Percentiles rank a stretch among this genome's conserved stretches.
These are phyloP conservation scores for Scomber colias DNA, from an alignment of 2,113 vertebrate genomes.

Conservation along the genomic window DNA sequence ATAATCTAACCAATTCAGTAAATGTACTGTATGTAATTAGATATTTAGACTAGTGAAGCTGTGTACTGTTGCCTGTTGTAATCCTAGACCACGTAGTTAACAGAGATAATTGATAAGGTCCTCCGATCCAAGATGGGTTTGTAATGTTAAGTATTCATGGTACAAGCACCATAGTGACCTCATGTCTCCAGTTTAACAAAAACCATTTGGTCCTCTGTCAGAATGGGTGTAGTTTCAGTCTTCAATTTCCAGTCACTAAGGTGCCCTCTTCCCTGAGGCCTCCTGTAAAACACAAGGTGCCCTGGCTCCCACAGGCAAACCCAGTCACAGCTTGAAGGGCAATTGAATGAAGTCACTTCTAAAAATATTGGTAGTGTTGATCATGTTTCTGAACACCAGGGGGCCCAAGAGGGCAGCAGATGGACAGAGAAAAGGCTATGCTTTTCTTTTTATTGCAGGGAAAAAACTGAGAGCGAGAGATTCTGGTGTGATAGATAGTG, in stretches of 20 bases:
- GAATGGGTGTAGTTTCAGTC: slow-evolving; percentile 34
- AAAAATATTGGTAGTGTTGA: slow-evolving; percentile 37
- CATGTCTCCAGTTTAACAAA: slow-evolving; percentile 32
- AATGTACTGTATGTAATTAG: neutral
- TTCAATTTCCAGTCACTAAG: slow-evolving; percentile 55
- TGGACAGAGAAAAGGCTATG: too few species aligned
- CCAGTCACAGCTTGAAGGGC: slow-evolving; percentile 80
- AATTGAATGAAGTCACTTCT: slow-evolving; percentile 79
- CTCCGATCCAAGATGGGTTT: slow-evolving; percentile 10
- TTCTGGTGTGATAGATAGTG: slow-evolving; percentile 15
- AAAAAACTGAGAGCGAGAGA: slow-evolving; percentile 54
- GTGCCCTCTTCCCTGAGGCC: slow-evolving; percentile 60
- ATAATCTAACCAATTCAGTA: slow-evolving; percentile 2
- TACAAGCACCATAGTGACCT: slow-evolving; percentile 34
- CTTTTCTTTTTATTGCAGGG: neutral
- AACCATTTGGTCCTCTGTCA: slow-evolving; percentile 44
- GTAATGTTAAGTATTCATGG: slow-evolving; percentile 38
- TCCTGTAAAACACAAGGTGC: slow-evolving; percentile 80
- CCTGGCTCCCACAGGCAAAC: slow-evolving; percentile 81
- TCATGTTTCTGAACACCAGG: slow-evolving; percentile 48
- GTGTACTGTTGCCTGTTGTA: neutral
- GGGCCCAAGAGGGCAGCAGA: slow-evolving; percentile 10
- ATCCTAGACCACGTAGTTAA: slow-evolving; percentile 24
- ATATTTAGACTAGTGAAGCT: slow-evolving; percentile 52
- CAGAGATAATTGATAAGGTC: slow-evolving; percentile 11